These are phyloP conservation scores for Cordylochernes scorpioides DNA, from an alignment of 2,888 invertebrate species.

Conservation along the genomic window DNA sequence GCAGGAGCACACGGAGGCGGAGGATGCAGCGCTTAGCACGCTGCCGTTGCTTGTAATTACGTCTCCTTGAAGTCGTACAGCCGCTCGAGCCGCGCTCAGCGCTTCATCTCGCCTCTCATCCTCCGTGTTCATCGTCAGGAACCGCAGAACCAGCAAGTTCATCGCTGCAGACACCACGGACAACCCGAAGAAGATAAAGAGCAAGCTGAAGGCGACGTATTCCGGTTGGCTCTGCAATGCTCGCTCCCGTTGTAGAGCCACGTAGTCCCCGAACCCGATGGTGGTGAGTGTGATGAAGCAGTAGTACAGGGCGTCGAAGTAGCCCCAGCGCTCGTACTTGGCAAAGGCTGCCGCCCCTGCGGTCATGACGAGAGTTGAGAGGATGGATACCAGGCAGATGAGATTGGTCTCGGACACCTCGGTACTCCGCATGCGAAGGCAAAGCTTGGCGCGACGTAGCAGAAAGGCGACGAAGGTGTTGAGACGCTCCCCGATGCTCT, in stretches of 20 bases:
- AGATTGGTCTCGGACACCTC: constrained; percentile 83
- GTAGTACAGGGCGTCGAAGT: constrained; percentile 89
- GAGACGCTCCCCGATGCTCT: constrained; percentile 87
- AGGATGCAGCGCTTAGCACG: constrained; percentile 15
- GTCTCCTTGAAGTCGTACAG: constrained; percentile 82
- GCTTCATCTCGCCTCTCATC: constrained; percentile 85
- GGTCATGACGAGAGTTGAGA: constrained; percentile 73
- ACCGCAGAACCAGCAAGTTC: constrained; percentile 75
- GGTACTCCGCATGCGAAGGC: constrained; percentile 50
- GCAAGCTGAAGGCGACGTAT: constrained; percentile 80
- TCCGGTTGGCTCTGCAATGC: constrained; percentile 78
- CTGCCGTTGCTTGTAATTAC: constrained; percentile 37
- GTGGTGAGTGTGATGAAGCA: constrained; percentile 97
- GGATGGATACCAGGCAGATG: constrained; percentile 69
- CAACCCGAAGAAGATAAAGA: constrained; percentile 92
- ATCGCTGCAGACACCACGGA: constrained; percentile 96
- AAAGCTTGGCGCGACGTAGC: constrained; percentile 58
- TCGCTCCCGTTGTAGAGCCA: constrained; percentile 82
- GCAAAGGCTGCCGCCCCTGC: constrained; percentile 86
- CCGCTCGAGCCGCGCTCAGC: constrained; percentile 80
- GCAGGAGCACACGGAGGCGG: constrained; percentile 56
- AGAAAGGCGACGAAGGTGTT: constrained; percentile 92
- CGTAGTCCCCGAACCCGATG: constrained; percentile 93
- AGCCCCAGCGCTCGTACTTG: constrained; percentile 80
- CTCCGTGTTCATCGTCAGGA: constrained; percentile 89